Evolutionary conservation across 2,113 vertebrate genomes (phyloP).

Genomic region (Penelope pileata): DNA sequence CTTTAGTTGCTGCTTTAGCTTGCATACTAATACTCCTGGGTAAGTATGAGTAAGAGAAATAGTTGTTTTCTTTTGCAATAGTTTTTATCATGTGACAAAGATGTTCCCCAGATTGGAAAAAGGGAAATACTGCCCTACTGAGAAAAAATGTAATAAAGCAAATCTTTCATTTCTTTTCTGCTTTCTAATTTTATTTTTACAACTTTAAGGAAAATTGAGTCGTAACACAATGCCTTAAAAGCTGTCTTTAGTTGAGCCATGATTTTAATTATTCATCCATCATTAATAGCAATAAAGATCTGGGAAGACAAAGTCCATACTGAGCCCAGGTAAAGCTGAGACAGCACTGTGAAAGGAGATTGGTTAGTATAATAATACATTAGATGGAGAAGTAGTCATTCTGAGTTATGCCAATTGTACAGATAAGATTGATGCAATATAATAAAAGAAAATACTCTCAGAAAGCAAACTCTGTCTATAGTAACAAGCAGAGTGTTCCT

Average conservation of each 20-base stretch:
- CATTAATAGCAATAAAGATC: neutral
- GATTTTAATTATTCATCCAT: neutral
- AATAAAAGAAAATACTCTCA: neutral
- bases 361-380: neutral
- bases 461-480: neutral
- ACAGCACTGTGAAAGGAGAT: neutral
- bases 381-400: neutral
- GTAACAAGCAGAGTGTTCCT: neutral
- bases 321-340: neutral
- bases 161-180: neutral
- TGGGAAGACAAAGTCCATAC: neutral
- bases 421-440: neutral
- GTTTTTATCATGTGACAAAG: neutral
- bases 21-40: constrained; percentile 83
- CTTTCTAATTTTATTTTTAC: no score
- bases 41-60: constrained; percentile 62
- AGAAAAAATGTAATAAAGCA: neutral
- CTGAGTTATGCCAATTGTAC: neutral
- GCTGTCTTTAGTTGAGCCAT: neutral
- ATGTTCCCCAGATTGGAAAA: neutral
- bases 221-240: neutral
- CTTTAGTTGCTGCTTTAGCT: constrained; percentile 80
- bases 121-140: neutral
- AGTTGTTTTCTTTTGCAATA: neutral
- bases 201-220: no score